Conservation (phyloP, 2,888 invertebrate species). For the Netelia fuscicornis region DNA sequence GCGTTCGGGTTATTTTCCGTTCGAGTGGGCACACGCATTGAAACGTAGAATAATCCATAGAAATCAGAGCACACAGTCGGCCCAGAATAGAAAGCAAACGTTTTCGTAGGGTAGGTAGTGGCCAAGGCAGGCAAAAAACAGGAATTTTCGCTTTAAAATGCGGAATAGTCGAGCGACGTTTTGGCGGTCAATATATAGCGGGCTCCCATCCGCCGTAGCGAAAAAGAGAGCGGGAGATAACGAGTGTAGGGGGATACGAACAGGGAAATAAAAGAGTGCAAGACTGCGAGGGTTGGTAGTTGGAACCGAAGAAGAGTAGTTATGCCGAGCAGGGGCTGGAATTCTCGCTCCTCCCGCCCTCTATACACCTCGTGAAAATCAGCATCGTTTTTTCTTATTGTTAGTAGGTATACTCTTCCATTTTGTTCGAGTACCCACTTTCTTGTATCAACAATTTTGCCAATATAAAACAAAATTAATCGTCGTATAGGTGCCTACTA, state of each 20-base stretch:
- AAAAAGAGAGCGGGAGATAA: constrained; percentile 39
- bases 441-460: background rate
- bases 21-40: constrained; percentile 81
- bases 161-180: constrained; percentile 79
- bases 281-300: constrained; percentile 60
- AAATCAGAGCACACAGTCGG: constrained; percentile 65
- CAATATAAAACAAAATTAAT: background rate
- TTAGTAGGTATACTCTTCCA: constrained; percentile 1
- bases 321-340: constrained; percentile 69
- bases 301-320: constrained; percentile 51
- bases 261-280: constrained; percentile 37
- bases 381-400: constrained; percentile 68
- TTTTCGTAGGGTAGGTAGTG: constrained; percentile 60
- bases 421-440: constrained; percentile 34
- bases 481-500: too few species aligned
- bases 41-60: constrained; percentile 81
- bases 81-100: constrained; percentile 71
- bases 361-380: constrained; percentile 80
- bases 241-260: constrained; percentile 51
- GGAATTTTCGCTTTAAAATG: constrained; percentile 84
- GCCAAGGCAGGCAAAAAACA: constrained; percentile 76
- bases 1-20: constrained; percentile 84
- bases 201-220: constrained; percentile 46
- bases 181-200: constrained; percentile 79
- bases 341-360: constrained; percentile 71